Base-by-base conservation (phyloP, 1,140 invertebrate genomes). In the Zaprionus camerounensis region DNA sequence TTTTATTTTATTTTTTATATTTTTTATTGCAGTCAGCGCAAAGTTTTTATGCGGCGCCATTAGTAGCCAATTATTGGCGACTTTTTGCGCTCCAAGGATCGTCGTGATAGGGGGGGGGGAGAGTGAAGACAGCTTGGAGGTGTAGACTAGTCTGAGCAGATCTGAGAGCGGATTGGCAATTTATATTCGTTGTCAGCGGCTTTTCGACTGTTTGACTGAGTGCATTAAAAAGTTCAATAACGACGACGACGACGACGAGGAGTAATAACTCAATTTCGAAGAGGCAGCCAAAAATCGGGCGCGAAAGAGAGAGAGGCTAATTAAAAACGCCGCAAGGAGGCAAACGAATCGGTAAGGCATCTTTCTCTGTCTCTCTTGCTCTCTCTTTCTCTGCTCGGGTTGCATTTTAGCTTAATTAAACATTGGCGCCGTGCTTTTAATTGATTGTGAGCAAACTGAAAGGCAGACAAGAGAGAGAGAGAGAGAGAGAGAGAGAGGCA, bases 351-450 rank as follows among this genome's bases (percentile, higher is more conserved):
- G 31, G 2, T 9, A 0, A 17, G 41, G 7, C n/a, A 11, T 2
- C 38, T 41, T 2, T 31, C 28, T 31, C 28, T 31, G 4, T 41
- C 38, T 15, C 38, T 15, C 70, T 80, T 12, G 24, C 22, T 24
- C 22, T 22, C 1, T 51, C 20, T 3, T 13, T 24, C 5, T 26
- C 24, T 24, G 24, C 24, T 13, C 15, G 22, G 51, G 6, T 46
- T 80, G 78, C 78, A 80, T 85, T 90, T 90, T 90, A 85, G 85
- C 85, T 90, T 90, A 90, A 90, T 90, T 90, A 90, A 90, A 90
- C 85, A 90, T 90, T 90, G 86, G 78, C 82, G 76, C 79, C 88
- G 90, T 56, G 72, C 76, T 82, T 90, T 87, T 90, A 90, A 90
- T 90, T 90, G 85, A 90, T 90, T 90, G 85, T 90, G 76, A 80